These are phyloP conservation scores for Rapana venosa DNA, from an alignment of 2,888 invertebrate genomes.

Conservation along the genomic window DNA sequence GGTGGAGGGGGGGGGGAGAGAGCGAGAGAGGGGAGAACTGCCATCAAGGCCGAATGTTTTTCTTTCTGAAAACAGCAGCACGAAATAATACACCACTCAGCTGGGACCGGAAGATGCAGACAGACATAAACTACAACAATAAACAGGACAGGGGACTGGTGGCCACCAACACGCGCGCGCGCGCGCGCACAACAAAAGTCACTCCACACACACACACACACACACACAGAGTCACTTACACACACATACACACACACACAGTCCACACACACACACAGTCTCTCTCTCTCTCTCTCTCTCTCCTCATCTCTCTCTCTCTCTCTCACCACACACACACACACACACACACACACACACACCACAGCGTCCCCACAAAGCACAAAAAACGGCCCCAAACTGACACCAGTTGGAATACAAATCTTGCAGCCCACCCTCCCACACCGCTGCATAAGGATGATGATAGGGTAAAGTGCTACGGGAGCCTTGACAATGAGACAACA, in stretches of 20 bases:
- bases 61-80: neutral
- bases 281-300: neutral
- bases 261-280: neutral
- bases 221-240: neutral
- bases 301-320: neutral
- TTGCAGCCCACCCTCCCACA: too few species aligned
- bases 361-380: neutral
- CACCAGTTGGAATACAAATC: too few species aligned
- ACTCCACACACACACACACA: neutral
- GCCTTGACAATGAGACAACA: too few species aligned
- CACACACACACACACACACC: constrained; percentile 2
- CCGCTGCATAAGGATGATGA: too few species aligned
- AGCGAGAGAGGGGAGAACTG: neutral
- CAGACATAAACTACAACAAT: neutral
- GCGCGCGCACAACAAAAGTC: too few species aligned
- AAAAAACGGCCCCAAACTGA: too few species aligned
- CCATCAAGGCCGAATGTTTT: neutral
- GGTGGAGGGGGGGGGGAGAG: neutral
- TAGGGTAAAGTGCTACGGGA: too few species aligned
- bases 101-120: neutral
- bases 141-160: neutral
- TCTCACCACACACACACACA: constrained; percentile 14
- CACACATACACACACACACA: neutral
- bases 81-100: neutral
- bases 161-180: neutral